phyloP scores from a whole-genome alignment of 2,888 invertebrate species.

The Barypeithes pellucidus region DNA sequence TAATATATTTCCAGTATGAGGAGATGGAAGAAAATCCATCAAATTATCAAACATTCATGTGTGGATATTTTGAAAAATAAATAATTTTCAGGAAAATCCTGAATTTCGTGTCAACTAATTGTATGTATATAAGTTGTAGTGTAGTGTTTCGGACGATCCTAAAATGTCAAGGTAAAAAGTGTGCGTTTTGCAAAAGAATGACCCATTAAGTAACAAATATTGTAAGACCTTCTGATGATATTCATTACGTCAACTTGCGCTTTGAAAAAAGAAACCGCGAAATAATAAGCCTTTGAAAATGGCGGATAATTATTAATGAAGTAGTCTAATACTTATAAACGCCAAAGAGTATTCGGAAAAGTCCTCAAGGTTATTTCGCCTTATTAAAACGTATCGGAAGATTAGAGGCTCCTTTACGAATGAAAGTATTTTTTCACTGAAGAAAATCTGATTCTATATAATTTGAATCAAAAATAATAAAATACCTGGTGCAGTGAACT shows the following conservation, averaged over 20 bases:
- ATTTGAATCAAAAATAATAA: conserved; percentile 66
- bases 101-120: too few relatives aligned
- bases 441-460: conserved; percentile 68
- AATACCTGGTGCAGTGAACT: conserved; percentile 69
- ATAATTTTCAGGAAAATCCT: too few relatives aligned
- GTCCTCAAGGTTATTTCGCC: conserved; percentile 61
- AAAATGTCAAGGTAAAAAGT: too few relatives aligned
- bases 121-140: too few relatives aligned
- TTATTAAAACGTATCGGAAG: conserved; percentile 67
- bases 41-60: too few relatives aligned
- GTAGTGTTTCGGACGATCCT: too few relatives aligned
- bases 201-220: neutral
- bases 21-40: too few relatives aligned
- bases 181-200: too few relatives aligned
- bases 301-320: conserved; percentile 21
- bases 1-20: too few relatives aligned
- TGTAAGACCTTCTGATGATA: neutral
- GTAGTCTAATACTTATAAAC: conserved; percentile 14
- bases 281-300: conserved; percentile 18
- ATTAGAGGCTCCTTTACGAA: conserved; percentile 67
- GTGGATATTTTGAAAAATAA: too few relatives aligned
- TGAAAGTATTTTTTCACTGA: conserved; percentile 64
- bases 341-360: conserved; percentile 24
- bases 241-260: conserved; percentile 1
- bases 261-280: neutral